Conservation (phyloP, 1,140 invertebrate genomes). For the Panulirus ornatus region DNA sequence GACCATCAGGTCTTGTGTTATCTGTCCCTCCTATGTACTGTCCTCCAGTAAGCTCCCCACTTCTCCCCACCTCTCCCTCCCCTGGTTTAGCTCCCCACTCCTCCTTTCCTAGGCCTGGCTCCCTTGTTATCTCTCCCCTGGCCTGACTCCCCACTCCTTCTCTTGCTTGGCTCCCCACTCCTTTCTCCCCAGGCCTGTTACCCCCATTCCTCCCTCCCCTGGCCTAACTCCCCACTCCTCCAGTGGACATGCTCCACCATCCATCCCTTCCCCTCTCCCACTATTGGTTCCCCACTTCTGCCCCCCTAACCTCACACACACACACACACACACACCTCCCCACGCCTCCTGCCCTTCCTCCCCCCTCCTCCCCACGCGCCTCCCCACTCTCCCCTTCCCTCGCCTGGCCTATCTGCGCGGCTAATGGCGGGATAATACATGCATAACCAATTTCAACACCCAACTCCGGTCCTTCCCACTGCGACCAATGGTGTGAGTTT, state of each 20-base stretch:
- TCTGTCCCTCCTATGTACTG: no score
- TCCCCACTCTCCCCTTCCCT: not conserved
- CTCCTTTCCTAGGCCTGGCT: not conserved
- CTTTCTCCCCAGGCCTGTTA: not conserved
- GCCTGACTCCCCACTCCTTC: not conserved
- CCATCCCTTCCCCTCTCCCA: not conserved
- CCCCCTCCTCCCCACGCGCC: not conserved
- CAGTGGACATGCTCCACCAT: not conserved
- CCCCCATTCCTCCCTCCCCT: not conserved
- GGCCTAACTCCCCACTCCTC: not conserved
- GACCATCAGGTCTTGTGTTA: no score
- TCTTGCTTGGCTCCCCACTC: not conserved
- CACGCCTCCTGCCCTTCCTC: not conserved
- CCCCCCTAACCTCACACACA: not conserved
- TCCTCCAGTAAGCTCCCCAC: no score
- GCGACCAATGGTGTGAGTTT: constrained; percentile 60
- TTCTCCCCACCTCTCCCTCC: not conserved
- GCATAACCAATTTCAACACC: constrained; percentile 65
- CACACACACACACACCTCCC: not conserved
- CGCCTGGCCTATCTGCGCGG: constrained; percentile 34
- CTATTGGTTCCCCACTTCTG: not conserved
- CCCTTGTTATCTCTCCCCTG: not conserved
- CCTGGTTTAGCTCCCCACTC: not conserved
- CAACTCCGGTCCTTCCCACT: constrained; percentile 43
- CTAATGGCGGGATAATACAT: constrained; percentile 69